These are phyloP conservation scores for Apotomis capreana DNA, from an alignment of 2,888 invertebrate species.

Conservation along the genomic window DNA sequence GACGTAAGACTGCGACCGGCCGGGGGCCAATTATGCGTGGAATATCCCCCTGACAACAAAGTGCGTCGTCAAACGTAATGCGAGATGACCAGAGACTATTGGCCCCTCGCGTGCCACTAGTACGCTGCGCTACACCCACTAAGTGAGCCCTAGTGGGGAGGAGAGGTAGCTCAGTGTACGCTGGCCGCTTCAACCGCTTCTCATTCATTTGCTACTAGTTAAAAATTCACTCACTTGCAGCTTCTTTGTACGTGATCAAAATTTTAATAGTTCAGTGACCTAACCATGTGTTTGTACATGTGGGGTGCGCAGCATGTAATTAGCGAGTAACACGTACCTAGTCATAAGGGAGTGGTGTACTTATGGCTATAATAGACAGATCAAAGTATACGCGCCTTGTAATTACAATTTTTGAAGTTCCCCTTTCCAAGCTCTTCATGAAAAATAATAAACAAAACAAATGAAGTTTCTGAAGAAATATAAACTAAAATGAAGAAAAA, in stretches of 20 bases:
- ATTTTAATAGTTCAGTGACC: constrained; percentile 49
- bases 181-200: constrained; percentile 9
- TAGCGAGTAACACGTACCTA: constrained; percentile 29
- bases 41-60: constrained; percentile 70
- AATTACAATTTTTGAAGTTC: too few relatives aligned
- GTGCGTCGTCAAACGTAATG: constrained; percentile 57
- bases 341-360: constrained; percentile 8
- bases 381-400: too few relatives aligned
- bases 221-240: constrained; percentile 44
- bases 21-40: constrained; percentile 66
- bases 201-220: constrained; percentile 37
- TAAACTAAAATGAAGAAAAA: too few relatives aligned
- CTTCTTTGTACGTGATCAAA: constrained; percentile 48
- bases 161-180: neutral
- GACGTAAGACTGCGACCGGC: constrained; percentile 69
- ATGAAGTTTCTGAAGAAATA: too few relatives aligned
- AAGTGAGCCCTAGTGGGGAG: neutral
- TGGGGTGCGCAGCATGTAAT: constrained; percentile 44
- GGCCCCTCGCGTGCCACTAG: constrained; percentile 29
- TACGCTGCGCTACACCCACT: neutral
- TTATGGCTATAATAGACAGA: neutral
- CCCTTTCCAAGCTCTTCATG: too few relatives aligned
- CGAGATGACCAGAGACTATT: constrained; percentile 45
- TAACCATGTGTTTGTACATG: constrained; percentile 47
- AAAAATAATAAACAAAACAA: too few relatives aligned